Evolutionary conservation across 2,113 vertebrate species (phyloP).

Genomic region (Turnix velox): DNA sequence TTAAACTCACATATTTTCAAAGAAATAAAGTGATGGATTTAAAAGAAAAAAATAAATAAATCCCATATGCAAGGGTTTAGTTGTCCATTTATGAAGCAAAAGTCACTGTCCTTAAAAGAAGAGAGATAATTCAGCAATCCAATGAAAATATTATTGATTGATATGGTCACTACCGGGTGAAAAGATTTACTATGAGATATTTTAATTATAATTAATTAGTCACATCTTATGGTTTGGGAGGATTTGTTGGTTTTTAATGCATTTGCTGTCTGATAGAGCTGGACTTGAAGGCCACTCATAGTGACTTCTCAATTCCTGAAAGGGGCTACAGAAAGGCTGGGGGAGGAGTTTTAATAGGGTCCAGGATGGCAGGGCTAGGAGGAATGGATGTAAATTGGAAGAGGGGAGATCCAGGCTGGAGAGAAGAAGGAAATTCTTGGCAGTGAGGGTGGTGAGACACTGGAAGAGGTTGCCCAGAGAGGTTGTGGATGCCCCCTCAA

Average conservation of each 20-base stretch:
- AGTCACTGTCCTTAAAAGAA: not conserved
- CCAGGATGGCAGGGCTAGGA: no score
- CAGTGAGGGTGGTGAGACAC: no score
- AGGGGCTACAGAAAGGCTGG: no score
- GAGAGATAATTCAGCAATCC: not conserved
- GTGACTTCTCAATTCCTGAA: no score
- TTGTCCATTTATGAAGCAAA: not conserved
- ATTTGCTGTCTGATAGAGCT: not conserved
- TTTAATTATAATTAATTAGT: conserved; percentile 22
- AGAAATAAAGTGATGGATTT: not conserved
- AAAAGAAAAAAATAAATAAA: not conserved
- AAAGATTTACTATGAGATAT: not conserved
- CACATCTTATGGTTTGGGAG: not conserved
- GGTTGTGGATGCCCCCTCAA: no score
- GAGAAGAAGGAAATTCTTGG: no score
- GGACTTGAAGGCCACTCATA: not conserved
- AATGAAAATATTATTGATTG: conserved; percentile 21
- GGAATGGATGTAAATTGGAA: no score
- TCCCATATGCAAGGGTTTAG: not conserved
- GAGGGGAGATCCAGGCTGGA: no score
- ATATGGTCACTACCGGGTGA: not conserved
- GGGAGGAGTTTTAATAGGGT: no score
- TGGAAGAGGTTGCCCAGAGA: no score
- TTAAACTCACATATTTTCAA: conserved; percentile 29
- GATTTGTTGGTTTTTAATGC: not conserved